A percentile compares a stretch with the other conserved stretches of the same genome.
These are phyloP conservation scores for Nebria ingens DNA, from an alignment of 1,140 invertebrate species.

Conservation along the genomic window DNA sequence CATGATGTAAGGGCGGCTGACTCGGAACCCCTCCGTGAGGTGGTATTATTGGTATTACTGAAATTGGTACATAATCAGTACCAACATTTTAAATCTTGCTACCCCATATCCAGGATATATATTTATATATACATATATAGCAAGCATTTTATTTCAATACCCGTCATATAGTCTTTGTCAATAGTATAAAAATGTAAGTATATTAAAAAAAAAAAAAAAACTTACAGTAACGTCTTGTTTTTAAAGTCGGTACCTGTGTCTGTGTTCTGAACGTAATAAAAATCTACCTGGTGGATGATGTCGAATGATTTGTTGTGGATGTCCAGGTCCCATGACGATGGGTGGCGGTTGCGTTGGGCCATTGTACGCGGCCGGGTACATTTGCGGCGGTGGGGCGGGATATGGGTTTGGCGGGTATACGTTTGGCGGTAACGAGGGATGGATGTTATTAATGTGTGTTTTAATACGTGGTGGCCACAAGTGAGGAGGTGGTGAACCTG, in stretches of 20 bases:
- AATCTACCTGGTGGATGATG: slow-evolving; percentile 15
- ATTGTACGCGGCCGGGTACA: not conserved
- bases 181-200: no score
- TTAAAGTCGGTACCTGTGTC: not conserved
- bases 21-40: slow-evolving; percentile 1
- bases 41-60: slow-evolving; percentile 13
- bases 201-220: slow-evolving; percentile 8
- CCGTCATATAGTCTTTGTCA: not conserved
- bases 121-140: slow-evolving; percentile 2
- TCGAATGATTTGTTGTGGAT: not conserved
- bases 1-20: slow-evolving; percentile 7
- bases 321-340: not conserved
- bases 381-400: not conserved
- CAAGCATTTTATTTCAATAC: no score
- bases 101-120: slow-evolving; percentile 6
- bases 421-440: slow-evolving; percentile 9
- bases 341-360: not conserved
- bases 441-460: slow-evolving; percentile 27
- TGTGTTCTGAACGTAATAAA: slow-evolving; percentile 13
- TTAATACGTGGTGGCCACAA: slow-evolving; percentile 38
- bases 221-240: not conserved
- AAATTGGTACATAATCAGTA: no score
- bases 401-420: slow-evolving; percentile 1
- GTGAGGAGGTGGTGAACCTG: slow-evolving; percentile 44
- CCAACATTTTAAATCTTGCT: slow-evolving; percentile 3